Evolutionary conservation across 2,797 vertebrate genomes (phyloP), one percentile per base, ranked within the genome.

Genomic region (Rhabdophis nuchalis): DNA sequence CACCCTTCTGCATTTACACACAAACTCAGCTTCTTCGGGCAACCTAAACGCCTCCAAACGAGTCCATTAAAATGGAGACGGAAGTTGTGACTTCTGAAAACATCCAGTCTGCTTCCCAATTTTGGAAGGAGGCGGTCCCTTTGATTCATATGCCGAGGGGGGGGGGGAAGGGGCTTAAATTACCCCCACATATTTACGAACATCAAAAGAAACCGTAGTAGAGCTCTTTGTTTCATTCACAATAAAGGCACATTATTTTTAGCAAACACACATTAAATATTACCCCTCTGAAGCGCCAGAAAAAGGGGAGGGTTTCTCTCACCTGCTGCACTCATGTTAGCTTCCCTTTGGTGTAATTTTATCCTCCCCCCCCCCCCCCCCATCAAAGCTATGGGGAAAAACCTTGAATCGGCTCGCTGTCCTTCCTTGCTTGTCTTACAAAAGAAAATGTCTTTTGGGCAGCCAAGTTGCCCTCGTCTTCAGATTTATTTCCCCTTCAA

Each of bases 281-380:
- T 96, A 96, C 91, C 58, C 90, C 77, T 95, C 92, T 94, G 93
- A 92, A 88, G 85, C 93, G 89, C 93, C 60, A 93, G 93, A 95
- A 96, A 92, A 94, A 91, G 95, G 95, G 94, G 93, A 6, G 95
- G 94, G 95, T 93, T 95, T 94, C 93, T 94, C 94, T 96, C 95
- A 95, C 96, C 95, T 96, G 93, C 77, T 91, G 85, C 88, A 77
- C 91, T 95, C 0, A 0, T 93, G 18, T 91, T 11, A 12, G 11
- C 0, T 8, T 54, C 93, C 36, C 90, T 41, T 88, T 91, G 14
- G 0, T 93, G 94, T 94, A 96, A 96, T 92, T 89, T 64, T 92
- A 96, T 54, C 89, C 94, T 87, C 91, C 46, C 93, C 61, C 0
- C 0, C 93, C 95, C 91, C 46, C 93, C 61, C 0, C 0, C 93